phyloP scores from a whole-genome alignment of 2,113 vertebrate genomes.

The Chroicocephalus ridibundus region DNA sequence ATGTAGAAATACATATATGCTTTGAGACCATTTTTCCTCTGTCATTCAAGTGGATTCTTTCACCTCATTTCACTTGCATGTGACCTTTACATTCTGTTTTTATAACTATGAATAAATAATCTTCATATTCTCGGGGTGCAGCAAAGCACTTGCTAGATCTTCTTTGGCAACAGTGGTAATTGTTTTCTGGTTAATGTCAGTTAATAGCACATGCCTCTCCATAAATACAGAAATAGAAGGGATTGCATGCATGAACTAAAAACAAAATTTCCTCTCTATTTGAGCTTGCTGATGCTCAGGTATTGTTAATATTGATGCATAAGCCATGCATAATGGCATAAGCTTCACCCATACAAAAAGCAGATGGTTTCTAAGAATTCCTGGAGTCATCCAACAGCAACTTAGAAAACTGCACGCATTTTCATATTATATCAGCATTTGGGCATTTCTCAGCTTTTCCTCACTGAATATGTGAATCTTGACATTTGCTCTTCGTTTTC shows the following conservation, averaged over 20 bases:
- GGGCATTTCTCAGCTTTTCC: background rate
- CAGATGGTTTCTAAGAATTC: background rate
- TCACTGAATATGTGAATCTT: background rate
- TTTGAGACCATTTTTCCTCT: background rate
- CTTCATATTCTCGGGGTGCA: background rate
- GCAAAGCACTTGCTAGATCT: background rate
- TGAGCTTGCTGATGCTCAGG: background rate
- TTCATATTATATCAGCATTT: background rate
- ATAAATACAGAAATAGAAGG: background rate
- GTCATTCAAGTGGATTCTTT: background rate
- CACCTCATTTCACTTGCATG: background rate
- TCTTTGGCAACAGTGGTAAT: background rate
- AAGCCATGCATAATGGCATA: background rate
- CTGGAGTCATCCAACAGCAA: background rate
- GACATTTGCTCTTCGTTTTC: background rate
- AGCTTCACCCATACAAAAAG: background rate
- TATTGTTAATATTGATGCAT: background rate
- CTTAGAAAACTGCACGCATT: background rate
- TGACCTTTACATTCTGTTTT: background rate
- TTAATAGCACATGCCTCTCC: background rate
- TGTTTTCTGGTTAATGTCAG: background rate
- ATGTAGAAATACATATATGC: background rate
- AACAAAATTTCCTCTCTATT: background rate
- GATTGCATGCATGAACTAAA: background rate
- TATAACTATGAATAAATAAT: background rate